A percentile compares a stretch with the other conserved stretches of the same genome.
phyloP scores from a whole-genome alignment of 64 coral and sea anemone species.

The Porites lutea region DNA sequence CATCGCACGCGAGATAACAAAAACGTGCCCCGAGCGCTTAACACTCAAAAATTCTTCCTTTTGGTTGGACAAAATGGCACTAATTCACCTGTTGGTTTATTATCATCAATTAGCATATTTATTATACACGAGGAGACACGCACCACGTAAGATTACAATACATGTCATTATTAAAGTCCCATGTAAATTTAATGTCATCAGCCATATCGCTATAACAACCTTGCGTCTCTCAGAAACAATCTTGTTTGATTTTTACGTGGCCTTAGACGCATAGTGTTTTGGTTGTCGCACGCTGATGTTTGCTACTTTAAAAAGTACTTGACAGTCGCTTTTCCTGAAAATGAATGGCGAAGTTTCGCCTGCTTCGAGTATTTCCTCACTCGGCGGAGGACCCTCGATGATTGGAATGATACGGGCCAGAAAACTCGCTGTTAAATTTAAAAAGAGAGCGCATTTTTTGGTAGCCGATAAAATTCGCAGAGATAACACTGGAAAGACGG shows the following conservation, averaged over 20 bases:
- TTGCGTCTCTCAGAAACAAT: conserved; percentile 11
- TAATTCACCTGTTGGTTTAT: conserved; percentile 1
- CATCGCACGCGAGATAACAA: no score
- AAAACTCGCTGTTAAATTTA: conserved; percentile 93
- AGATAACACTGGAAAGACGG: conserved; percentile 82
- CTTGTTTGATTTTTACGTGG: conserved; percentile 23
- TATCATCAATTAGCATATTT: conserved; percentile 34
- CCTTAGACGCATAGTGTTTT: not conserved
- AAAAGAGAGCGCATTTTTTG: conserved; percentile 94
- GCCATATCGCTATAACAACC: conserved; percentile 41
- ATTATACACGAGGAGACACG: not conserved
- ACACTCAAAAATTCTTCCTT: not conserved
- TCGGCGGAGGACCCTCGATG: conserved; percentile 74
- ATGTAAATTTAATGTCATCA: conserved; percentile 50
- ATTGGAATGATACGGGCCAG: conserved; percentile 97
- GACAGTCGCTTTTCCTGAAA: conserved; percentile 4
- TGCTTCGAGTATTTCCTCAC: conserved; percentile 64
- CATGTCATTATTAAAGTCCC: conserved; percentile 19
- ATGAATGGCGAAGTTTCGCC: conserved; percentile 54
- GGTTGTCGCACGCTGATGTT: not conserved
- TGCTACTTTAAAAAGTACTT: not conserved
- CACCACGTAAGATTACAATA: not conserved
- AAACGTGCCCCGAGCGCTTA: not conserved
- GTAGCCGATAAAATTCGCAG: conserved; percentile 74
- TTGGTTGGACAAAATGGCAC: not conserved